Conservation (phyloP, 1,140 invertebrate genomes). For the Dendrolimus kikuchii region DNA sequence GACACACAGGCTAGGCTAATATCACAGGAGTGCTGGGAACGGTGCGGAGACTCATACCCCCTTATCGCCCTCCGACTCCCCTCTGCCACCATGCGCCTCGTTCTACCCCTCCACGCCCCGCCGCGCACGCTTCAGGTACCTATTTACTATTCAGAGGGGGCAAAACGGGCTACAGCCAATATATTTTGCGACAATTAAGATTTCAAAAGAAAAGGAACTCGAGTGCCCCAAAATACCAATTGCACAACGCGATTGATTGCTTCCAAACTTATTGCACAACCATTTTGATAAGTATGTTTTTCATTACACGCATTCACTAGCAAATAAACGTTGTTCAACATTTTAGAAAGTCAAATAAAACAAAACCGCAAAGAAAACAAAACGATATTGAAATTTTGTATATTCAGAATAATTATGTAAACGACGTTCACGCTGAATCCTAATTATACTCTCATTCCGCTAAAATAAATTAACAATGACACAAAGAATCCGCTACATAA, state of each 20-base stretch:
- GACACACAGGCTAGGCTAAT: constrained; percentile 69
- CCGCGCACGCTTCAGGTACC: constrained; percentile 35
- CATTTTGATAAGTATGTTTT: constrained; percentile 26
- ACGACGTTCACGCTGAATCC: constrained; percentile 2
- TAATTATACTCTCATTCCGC: constrained; percentile 1
- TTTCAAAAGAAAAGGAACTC: constrained; percentile 53
- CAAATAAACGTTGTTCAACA: constrained; percentile 15
- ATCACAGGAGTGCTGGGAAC: constrained; percentile 70
- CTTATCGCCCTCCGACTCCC: constrained; percentile 11
- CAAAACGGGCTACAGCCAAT: constrained; percentile 53
- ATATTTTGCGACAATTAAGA: constrained; percentile 67
- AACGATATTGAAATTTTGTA: constrained; percentile 1
- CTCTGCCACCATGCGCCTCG: constrained; percentile 13
- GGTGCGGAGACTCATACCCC: constrained; percentile 24
- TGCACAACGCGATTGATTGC: constrained; percentile 35
- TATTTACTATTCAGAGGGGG: constrained; percentile 65
- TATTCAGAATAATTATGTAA: constrained; percentile 2
- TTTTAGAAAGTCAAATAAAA: constrained; percentile 6
- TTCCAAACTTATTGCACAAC: constrained; percentile 48
- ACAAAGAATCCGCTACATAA: constrained; percentile 20
- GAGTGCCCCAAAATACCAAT: constrained; percentile 27
- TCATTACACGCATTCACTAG: constrained; percentile 13
- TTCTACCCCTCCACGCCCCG: constrained; percentile 8
- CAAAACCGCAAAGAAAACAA: background rate
- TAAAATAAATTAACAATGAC: constrained; percentile 52